These are phyloP conservation scores for Bradypodion ventrale DNA, from an alignment of 2,797 vertebrate genomes.

Conservation along the genomic window DNA sequence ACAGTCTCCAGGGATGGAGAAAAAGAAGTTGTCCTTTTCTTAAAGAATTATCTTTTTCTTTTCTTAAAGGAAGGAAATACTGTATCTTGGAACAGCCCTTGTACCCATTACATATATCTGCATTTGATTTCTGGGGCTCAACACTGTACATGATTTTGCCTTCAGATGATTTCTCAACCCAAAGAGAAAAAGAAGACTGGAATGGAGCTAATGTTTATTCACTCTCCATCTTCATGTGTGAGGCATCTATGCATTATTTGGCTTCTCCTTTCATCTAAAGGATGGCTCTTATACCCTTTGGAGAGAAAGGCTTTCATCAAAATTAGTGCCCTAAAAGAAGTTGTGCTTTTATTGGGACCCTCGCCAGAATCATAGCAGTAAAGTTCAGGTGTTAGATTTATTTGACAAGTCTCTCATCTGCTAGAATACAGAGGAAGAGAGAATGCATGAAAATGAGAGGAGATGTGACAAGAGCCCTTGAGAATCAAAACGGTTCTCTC, in stretches of 20 bases:
- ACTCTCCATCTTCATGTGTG: background rate
- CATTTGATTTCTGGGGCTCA: no score
- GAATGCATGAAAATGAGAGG: background rate
- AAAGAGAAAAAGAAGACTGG: background rate
- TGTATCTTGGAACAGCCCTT: no score
- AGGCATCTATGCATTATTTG: background rate
- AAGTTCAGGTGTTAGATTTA: conserved; percentile 35
- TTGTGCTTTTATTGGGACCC: background rate
- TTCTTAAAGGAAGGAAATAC: no score
- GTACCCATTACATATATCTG: no score
- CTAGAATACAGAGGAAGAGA: background rate
- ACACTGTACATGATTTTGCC: background rate
- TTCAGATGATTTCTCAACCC: background rate
- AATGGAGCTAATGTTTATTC: background rate
- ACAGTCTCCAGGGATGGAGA: no score
- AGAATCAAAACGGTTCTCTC: background rate
- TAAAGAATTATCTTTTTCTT: no score
- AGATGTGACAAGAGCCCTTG: background rate
- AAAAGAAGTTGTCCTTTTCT: no score
- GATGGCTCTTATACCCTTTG: background rate
- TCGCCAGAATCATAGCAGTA: conserved; percentile 1
- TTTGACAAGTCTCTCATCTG: conserved; percentile 33
- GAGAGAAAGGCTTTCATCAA: conserved; percentile 34
- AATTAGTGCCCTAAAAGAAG: conserved; percentile 37
- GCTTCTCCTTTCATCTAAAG: background rate